These are phyloP conservation scores for Mus minutoides DNA, from an alignment of 2,797 vertebrate genomes.

Conservation along the genomic window DNA sequence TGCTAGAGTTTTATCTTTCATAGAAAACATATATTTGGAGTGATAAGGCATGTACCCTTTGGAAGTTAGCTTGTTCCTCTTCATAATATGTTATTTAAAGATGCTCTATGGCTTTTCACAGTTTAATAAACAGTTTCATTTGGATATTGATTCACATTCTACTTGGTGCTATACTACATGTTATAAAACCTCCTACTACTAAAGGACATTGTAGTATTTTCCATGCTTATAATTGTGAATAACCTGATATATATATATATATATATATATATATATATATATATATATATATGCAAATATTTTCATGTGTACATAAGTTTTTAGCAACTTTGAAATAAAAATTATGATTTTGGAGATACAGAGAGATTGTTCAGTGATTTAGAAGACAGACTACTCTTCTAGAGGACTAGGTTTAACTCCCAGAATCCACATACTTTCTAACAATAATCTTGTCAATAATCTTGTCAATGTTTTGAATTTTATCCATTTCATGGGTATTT, in stretches of 20 bases:
- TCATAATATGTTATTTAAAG: background rate
- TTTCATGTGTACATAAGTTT: background rate
- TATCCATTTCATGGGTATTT: background rate
- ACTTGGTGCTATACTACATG: background rate
- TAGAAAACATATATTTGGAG: background rate
- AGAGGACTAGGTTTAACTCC: background rate
- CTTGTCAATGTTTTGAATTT: background rate
- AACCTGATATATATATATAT: background rate
- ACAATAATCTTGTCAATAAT: no score
- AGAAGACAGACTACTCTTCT: background rate
- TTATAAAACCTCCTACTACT: background rate
- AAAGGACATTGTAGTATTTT: background rate
- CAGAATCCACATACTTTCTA: background rate
- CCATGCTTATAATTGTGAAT: background rate
- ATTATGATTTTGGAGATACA: background rate
- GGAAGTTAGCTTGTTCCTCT: background rate
- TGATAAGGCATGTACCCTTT: background rate
- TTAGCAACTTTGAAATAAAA: background rate
- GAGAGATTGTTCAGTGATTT: background rate
- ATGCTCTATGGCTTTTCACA: background rate
- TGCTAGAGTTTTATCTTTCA: background rate
- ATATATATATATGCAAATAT: no score
- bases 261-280: accelerated
- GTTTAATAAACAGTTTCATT: background rate
- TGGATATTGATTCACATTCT: background rate